Evolutionary conservation across 23 tunicate species (phyloP).

Genomic region (Ciona savignyi): DNA sequence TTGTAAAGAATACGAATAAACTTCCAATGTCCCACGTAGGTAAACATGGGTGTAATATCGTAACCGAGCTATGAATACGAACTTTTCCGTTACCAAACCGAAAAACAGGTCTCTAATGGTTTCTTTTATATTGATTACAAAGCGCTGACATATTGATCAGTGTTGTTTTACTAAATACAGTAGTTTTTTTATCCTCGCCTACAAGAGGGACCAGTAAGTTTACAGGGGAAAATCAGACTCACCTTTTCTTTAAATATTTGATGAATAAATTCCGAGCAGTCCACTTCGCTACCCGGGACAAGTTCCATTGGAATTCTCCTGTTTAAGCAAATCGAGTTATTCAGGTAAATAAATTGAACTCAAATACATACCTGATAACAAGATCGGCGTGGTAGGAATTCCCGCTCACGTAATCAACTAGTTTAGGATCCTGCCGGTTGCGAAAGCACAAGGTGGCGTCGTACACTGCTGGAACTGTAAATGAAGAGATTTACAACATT

Average conservation of each 20-base stretch:
- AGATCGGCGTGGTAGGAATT: background rate
- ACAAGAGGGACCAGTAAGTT: background rate
- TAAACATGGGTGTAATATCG: no score
- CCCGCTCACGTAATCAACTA: background rate
- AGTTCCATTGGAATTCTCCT: background rate
- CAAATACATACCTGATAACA: background rate
- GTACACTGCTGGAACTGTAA: background rate
- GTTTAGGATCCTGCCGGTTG: background rate
- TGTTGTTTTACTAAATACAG: no score
- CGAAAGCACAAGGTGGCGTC: background rate
- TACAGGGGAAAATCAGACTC: background rate
- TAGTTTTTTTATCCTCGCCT: no score
- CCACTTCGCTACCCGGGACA: background rate
- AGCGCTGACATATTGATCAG: no score
- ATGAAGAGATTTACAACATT: no score
- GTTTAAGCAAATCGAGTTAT: background rate
- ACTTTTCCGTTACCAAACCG: no score
- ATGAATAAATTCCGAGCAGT: background rate
- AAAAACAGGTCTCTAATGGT: no score
- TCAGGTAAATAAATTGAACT: no score
- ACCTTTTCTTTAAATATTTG: background rate
- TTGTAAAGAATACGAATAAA: no score
- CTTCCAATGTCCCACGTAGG: no score
- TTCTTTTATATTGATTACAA: no score
- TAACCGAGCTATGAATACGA: no score